Evolutionary conservation across 2,797 vertebrate species (phyloP).

Genomic region (Schizopygopsis pylzovi): DNA sequence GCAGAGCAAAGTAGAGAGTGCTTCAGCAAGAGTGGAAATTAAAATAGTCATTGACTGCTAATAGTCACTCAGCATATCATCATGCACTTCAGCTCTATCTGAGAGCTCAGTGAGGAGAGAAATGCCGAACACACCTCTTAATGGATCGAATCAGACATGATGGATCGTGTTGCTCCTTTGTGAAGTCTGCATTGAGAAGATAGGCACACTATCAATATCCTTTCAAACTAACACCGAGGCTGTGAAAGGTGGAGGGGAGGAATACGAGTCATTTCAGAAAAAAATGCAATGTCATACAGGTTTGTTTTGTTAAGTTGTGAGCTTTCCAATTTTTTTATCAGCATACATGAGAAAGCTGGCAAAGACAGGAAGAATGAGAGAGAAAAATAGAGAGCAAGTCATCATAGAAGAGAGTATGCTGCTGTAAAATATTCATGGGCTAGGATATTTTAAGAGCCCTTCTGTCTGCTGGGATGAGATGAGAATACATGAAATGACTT

Average conservation of each 20-base stretch:
- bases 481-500: constrained; percentile 44
- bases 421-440: constrained; percentile 59
- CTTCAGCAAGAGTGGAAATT: constrained; percentile 22
- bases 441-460: constrained; percentile 56
- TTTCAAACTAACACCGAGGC: background rate
- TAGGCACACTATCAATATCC: background rate
- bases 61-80: constrained; percentile 45
- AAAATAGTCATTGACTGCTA: constrained; percentile 38
- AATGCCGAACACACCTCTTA: constrained; percentile 25
- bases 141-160: constrained; percentile 39
- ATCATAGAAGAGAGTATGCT: constrained; percentile 34
- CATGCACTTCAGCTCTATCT: constrained; percentile 33
- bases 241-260: background rate
- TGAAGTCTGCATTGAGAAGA: constrained; percentile 26
- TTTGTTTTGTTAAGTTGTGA: background rate
- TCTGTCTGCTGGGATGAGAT: constrained; percentile 48
- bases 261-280: background rate
- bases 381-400: constrained; percentile 5
- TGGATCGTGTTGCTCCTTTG: constrained; percentile 20
- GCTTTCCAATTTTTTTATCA: background rate
- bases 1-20: constrained; percentile 6
- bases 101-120: constrained; percentile 21
- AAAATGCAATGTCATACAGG: background rate
- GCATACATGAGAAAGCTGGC: background rate
- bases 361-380: background rate